Evolutionary conservation across 2,113 vertebrate genomes (phyloP).

Genomic region (Lagenorhynchus albirostris): DNA sequence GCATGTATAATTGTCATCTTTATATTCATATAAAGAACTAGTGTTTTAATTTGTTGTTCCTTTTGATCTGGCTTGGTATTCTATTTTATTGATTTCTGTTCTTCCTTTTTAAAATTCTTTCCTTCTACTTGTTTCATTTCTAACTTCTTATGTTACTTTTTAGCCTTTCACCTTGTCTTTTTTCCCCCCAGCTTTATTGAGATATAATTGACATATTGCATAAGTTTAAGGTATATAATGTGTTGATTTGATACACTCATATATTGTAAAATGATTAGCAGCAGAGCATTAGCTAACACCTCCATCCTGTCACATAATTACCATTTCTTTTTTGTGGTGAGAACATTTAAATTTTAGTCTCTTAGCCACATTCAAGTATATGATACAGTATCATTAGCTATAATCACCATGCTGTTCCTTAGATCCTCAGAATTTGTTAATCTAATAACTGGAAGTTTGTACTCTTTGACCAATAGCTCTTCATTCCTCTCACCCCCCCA

Average conservation of each 20-base stretch:
- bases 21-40: background rate
- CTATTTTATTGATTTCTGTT: background rate
- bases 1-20: background rate
- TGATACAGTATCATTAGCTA: background rate
- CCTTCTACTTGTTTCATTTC: background rate
- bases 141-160: background rate
- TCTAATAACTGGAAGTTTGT: background rate
- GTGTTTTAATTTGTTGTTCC: background rate
- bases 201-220: background rate
- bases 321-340: background rate
- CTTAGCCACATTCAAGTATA: background rate
- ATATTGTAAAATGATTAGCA: background rate
- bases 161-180: background rate
- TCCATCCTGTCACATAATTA: background rate
- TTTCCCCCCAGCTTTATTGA: background rate
- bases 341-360: background rate
- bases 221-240: background rate
- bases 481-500: background rate
- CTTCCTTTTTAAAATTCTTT: background rate
- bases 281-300: background rate
- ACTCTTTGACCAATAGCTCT: background rate
- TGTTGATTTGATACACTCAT: background rate
- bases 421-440: background rate
- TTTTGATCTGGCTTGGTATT: background rate
- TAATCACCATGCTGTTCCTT: background rate